Base-by-base conservation (phyloP, 2,797 vertebrate species). In the Odontamblyopus rebecca region DNA sequence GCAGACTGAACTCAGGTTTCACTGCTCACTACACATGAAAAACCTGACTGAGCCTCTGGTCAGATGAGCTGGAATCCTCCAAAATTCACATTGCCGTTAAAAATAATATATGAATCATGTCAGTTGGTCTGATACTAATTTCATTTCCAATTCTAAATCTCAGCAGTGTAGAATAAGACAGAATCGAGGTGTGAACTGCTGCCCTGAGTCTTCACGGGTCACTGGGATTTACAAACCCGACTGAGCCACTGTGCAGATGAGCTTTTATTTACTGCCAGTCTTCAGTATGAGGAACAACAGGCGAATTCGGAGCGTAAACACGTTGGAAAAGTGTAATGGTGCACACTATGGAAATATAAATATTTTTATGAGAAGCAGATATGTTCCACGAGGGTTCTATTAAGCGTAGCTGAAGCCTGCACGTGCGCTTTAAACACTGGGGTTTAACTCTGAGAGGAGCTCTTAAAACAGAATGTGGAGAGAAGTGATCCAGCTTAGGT, bases 191-290 rank as follows among this genome's bases (percentile, higher is more conserved):
- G 38, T 13, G 70, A 73, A 54, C 53, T 48, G 66, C 7, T 18
- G 59, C 44, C 23, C 70, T 13, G 67, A 81, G 76, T 68, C 81
- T 83, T 82, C 72, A 76, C 78, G 84, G 85, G 78, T 82, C 68
- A 84, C 56, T 81, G 68, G 2, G 78, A 84, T 82, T 67, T 76
- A 80, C 76, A 68, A 75, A 69, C 74, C 72, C 54, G 75, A 82
- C 73, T 27, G 61, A 27, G 84, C 84, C 84, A 77, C 85, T 82
- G 80, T 87, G 84, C 60, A 56, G 41, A 35, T 32, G 73, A 72
- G 50, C 35, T 41, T 29, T 65, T 41, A 35, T 70, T 85, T 79
- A 19, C 44, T 41, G 26, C 13, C 51, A 16, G 51, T 75, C 67
- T 23, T 51, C 71, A 67, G n/a, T 2, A 62, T 23, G 68, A 73